Percentiles rank a stretch among this genome's conserved stretches.
phyloP scores from a whole-genome alignment of 2,888 invertebrate genomes.

The Rotaria sp. region DNA sequence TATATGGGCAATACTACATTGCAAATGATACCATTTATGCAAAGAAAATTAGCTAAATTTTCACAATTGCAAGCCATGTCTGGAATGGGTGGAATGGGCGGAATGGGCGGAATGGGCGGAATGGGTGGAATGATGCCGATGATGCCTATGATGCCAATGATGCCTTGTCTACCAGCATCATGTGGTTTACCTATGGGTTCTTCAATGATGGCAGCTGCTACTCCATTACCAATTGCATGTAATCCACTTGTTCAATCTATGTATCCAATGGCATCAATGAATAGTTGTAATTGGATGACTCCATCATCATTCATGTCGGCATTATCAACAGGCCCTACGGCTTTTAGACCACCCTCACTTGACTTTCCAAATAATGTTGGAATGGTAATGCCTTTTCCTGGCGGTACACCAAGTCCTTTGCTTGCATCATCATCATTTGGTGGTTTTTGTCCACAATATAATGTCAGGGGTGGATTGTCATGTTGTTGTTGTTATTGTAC shows the following conservation, averaged over 20 bases:
- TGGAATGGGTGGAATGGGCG: neutral
- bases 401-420: neutral
- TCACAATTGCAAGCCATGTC: neutral
- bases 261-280: neutral
- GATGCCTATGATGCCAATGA: neutral
- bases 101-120: neutral
- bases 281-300: neutral
- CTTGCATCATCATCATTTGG: neutral
- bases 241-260: neutral
- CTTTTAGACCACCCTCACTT: neutral
- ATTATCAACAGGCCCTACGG: neutral
- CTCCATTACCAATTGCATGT: slow-evolving; percentile 1
- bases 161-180: neutral
- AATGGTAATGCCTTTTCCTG: neutral
- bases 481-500: neutral
- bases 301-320: neutral
- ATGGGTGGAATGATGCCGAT: neutral
- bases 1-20: slow-evolving; percentile 8
- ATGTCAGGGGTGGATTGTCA: neutral
- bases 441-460: neutral
- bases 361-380: neutral
- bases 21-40: slow-evolving; percentile 4
- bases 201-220: neutral
- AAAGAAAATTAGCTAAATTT: slow-evolving; percentile 2
- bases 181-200: neutral